These are phyloP conservation scores for Atherinosoma microstoma DNA, from an alignment of 2,797 vertebrate species.

Conservation along the genomic window DNA sequence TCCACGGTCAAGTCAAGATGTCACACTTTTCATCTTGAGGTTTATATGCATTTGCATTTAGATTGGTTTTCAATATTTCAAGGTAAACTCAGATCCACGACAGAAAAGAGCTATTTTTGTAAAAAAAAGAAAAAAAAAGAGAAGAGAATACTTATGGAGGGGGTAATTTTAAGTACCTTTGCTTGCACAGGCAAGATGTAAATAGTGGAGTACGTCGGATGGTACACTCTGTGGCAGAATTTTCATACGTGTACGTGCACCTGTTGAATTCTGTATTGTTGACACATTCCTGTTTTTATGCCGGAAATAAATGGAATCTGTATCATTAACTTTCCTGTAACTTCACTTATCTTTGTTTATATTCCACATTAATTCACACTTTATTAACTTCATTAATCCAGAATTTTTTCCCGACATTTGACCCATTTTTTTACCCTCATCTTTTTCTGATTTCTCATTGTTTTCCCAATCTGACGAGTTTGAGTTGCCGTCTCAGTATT, in stretches of 20 bases:
- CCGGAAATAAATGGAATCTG: slow-evolving; percentile 49
- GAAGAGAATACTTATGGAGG: slow-evolving; percentile 38
- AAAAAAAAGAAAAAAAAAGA: slow-evolving; percentile 47
- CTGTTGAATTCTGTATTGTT: slow-evolving; percentile 62
- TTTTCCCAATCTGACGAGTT: slow-evolving; percentile 45
- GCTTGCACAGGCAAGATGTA: slow-evolving; percentile 79
- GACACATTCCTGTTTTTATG: slow-evolving; percentile 78
- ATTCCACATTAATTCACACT: slow-evolving; percentile 39
- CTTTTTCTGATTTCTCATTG: slow-evolving; percentile 9
- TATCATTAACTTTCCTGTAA: slow-evolving; percentile 58
- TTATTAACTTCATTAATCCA: slow-evolving; percentile 62
- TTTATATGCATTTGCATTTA: slow-evolving; percentile 84
- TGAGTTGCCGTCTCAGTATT: slow-evolving; percentile 66
- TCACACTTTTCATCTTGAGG: slow-evolving; percentile 75
- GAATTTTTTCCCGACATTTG: slow-evolving; percentile 35
- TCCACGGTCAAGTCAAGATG: slow-evolving; percentile 73
- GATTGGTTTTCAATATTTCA: slow-evolving; percentile 75
- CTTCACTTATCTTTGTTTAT: slow-evolving; percentile 51
- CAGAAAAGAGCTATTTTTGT: slow-evolving; percentile 87
- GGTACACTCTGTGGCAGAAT: slow-evolving; percentile 69
- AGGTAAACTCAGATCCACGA: slow-evolving; percentile 70
- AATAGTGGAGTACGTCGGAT: slow-evolving; percentile 70
- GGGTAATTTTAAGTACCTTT: slow-evolving; percentile 72
- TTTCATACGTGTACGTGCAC: slow-evolving; percentile 68
- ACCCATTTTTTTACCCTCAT: background rate